Evolutionary conservation across 2,113 vertebrate genomes (phyloP).

Genomic region (Smithornis capensis): DNA sequence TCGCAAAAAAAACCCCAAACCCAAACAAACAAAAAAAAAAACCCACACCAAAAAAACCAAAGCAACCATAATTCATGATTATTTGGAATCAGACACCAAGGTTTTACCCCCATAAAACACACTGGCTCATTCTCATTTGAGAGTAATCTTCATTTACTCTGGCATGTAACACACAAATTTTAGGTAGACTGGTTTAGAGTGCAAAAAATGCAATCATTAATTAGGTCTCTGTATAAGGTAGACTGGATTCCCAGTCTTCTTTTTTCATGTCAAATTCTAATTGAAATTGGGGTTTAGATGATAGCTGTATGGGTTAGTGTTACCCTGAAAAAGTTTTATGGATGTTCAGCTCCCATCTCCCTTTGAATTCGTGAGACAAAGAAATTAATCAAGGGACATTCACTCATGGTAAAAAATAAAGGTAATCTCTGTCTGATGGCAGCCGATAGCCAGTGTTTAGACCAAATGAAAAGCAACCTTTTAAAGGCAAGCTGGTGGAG

Average conservation of each 20-base stretch:
- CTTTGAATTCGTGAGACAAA: not conserved
- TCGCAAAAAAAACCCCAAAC: no score
- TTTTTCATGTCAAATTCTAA: not conserved
- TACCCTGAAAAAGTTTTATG: not conserved
- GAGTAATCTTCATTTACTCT: not conserved
- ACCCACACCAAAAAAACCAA: no score
- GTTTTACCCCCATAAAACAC: not conserved
- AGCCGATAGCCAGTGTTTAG: not conserved
- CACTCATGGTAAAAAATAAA: not conserved
- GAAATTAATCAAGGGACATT: not conserved
- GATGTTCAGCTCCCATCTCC: not conserved
- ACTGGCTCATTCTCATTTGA: not conserved
- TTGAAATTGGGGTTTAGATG: not conserved
- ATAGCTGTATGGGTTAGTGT: not conserved
- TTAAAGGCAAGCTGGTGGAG: not conserved
- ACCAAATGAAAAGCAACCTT: not conserved
- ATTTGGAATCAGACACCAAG: fast-evolving
- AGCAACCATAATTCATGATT: not conserved
- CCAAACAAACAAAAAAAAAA: not conserved
- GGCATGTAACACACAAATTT: fast-evolving
- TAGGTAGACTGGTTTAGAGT: not conserved
- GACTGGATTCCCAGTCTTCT: not conserved
- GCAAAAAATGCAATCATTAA: not conserved
- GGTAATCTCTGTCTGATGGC: not conserved
- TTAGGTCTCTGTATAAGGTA: not conserved